Percentiles rank a stretch among this genome's conserved stretches.
These are phyloP conservation scores for Megaceryle torquata DNA, from an alignment of 2,113 vertebrate species.

Conservation along the genomic window DNA sequence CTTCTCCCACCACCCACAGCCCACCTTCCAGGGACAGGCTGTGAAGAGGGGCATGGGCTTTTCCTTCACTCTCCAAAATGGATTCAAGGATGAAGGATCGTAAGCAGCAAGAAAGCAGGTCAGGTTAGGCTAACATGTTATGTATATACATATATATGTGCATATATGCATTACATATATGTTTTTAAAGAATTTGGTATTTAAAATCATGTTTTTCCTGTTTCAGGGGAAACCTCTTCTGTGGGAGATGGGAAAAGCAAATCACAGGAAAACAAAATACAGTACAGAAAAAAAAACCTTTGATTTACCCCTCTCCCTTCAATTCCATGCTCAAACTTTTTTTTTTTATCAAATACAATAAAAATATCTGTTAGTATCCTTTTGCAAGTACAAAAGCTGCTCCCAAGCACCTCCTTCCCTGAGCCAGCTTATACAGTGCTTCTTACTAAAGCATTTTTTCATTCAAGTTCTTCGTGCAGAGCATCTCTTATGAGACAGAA, in stretches of 20 bases:
- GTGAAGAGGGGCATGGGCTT: not conserved
- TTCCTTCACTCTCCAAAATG: not conserved
- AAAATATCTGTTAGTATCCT: not conserved
- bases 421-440: not conserved
- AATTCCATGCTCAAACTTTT: not conserved
- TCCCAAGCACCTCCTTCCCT: not conserved
- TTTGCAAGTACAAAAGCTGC: not conserved
- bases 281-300: not conserved
- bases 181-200: not conserved
- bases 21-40: not conserved
- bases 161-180: accelerated
- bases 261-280: not conserved
- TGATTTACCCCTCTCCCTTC: not conserved
- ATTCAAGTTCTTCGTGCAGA: not conserved
- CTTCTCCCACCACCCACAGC: not conserved
- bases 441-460: not conserved
- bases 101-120: not conserved
- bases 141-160: accelerated
- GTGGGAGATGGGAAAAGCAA: not conserved
- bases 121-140: not conserved
- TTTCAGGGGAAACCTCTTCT: not conserved
- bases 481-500: not conserved
- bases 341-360: not conserved
- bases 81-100: not conserved
- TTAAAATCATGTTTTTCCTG: not conserved